A percentile compares a stretch with the other conserved stretches of the same genome.
Evolutionary conservation across 2,113 vertebrate species (phyloP).

Genomic region (Sinocyclocheilus anshuiensis): DNA sequence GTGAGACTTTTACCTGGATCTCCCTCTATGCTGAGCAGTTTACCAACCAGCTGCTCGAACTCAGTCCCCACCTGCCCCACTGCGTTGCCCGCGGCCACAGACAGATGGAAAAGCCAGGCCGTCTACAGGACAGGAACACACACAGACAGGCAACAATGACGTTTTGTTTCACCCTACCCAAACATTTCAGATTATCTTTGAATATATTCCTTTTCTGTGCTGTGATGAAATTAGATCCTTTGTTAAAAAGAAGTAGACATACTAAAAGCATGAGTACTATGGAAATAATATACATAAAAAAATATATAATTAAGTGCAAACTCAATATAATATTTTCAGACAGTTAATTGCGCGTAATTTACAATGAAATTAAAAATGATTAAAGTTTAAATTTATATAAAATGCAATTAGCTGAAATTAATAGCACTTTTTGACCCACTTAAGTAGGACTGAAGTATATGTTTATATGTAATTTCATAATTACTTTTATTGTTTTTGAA

Average conservation of each 20-base stretch:
- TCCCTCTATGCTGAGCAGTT: constrained; percentile 85
- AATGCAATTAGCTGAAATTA: too few relatives aligned
- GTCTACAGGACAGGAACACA: constrained; percentile 74
- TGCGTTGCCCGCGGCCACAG: constrained; percentile 86
- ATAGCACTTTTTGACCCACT: too few relatives aligned
- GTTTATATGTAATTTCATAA: too few relatives aligned
- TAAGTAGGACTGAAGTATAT: too few relatives aligned
- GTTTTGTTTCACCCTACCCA: neutral
- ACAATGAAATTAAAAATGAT: too few relatives aligned
- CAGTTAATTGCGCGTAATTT: too few relatives aligned
- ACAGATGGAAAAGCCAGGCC: constrained; percentile 93
- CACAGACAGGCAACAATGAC: neutral
- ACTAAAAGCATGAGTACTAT: neutral
- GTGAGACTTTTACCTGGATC: constrained; percentile 81
- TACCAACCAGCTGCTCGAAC: constrained; percentile 93
- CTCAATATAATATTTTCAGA: too few relatives aligned
- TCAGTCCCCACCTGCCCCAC: constrained; percentile 89
- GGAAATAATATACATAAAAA: too few relatives aligned
- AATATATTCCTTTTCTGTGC: neutral
- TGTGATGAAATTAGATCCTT: neutral
- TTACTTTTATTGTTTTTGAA: too few relatives aligned
- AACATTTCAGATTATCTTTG: neutral
- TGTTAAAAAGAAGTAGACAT: neutral
- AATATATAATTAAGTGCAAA: too few relatives aligned
- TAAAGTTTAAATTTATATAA: too few relatives aligned